phyloP scores from a whole-genome alignment of 1,140 invertebrate species.

The Papilio xuthus region DNA sequence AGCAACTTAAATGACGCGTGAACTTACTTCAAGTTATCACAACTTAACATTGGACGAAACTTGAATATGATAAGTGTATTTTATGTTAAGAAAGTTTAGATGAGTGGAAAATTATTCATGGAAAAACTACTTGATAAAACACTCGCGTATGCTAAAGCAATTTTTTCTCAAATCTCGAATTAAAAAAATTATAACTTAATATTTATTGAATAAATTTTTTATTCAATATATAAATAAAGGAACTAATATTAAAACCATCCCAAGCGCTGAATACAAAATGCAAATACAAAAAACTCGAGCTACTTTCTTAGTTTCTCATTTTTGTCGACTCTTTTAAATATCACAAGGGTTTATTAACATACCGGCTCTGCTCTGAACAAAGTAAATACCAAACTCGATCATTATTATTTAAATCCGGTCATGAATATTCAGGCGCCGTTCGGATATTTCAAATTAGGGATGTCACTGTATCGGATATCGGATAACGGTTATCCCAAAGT shows the following conservation, averaged over 20 bases:
- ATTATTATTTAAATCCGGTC: conserved; percentile 47
- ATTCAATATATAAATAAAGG: not conserved
- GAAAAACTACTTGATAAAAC: not conserved
- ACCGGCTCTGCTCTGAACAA: not conserved
- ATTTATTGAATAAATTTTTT: not conserved
- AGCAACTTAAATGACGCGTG: conserved; percentile 17
- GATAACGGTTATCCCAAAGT: conserved; percentile 7
- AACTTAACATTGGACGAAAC: not conserved
- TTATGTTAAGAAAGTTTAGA: not conserved
- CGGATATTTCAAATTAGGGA: conserved; percentile 21
- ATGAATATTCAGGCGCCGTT: conserved; percentile 44
- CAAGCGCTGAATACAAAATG: not conserved
- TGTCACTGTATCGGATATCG: conserved; percentile 21
- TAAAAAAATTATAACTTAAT: not conserved
- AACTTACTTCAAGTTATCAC: not conserved
- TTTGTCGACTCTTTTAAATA: not conserved
- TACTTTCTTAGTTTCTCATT: not conserved
- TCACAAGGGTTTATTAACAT: conserved; percentile 13
- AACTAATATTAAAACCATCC: conserved; percentile 2
- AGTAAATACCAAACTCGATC: conserved; percentile 26
- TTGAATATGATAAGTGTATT: not conserved
- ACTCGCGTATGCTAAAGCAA: not conserved
- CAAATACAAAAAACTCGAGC: conserved; percentile 16
- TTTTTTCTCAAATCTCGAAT: not conserved
- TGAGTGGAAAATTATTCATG: not conserved